Base-by-base conservation (phyloP, 2,888 invertebrate genomes). In the Drosophila helvetica region DNA sequence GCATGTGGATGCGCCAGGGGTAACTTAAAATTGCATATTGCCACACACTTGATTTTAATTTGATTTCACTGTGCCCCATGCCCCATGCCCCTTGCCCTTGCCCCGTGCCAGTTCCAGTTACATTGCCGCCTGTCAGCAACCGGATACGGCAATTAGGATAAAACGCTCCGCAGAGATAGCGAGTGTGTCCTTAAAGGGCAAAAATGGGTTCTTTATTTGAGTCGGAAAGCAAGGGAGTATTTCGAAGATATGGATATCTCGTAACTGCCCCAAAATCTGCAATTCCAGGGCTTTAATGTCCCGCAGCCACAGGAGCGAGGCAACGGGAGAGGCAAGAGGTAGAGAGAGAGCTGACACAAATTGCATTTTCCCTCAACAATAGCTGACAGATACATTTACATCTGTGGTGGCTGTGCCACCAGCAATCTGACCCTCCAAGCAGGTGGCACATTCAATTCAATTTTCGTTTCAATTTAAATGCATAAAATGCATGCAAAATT, bases 391-490 rank as follows among this genome's bases (percentile, higher is more conserved):
- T 42, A 53, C 53, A 19, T 52, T 52, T 30, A 19, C 33, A 33
- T 30, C 33, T 42, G 52, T 5, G 19, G 10, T 15, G n/a, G 10
- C 5, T 22, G 22, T 25, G 25, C 27, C 8, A 27, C 27, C 27
- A n/a, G 27, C 3, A 10, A 9, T 15, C 17, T 17, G 6, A 1
- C 8, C 19, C 38, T 38, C 5, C 38, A 6, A 12, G 27, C 50
- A 12, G 17, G 53, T 54, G 54, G 38, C 9, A n/a, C 22, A 45
- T n/a, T 45, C 45, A 53, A 27, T 53, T 43, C 6, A 33, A 43
- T 64, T 54, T 63, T 63, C 43, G 43, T 64, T 38, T 38, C 64
- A 54, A 63, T 66, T 66, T 66, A 63, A 66, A 66, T 66, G 65
- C 48, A 48, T 52, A 48, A 60, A 51, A 25, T 18, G 12, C 43